Base-by-base conservation (phyloP, 2,113 vertebrate genomes). In the Zosterops japonicus region DNA sequence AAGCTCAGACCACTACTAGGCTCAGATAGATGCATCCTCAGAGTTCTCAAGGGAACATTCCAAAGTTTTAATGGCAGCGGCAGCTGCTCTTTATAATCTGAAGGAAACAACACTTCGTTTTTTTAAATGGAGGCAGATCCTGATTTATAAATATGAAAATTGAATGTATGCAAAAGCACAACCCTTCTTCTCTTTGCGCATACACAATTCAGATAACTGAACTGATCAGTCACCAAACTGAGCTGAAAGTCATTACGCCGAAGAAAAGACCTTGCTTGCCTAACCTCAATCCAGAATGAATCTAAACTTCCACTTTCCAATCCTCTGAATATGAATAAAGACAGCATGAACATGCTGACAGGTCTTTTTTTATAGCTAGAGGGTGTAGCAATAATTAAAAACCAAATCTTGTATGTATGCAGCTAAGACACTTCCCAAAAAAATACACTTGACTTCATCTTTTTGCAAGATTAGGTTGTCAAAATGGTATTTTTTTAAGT, bases 361-460 rank as follows among this genome's bases (percentile, higher is more conserved):
- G 89, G 91, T 90, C 90, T 93, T 93, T 92, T 83, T 90, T 85
- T 96, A 84, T 64, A 96, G 84, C 89, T 96, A 72, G 93, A 96
- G 83, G 87, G 74, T 89, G 80, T 42, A 94, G 90, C 87, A 97
- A 93, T 97, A 97, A 97, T 97, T 97, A 97, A 97, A 97, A 95
- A 7, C 55, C 83, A 89, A 87, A 87, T 84, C 93, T 96, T 95
- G 70, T 70, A 95, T 31, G 42, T 33, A 64, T 88, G 96, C n/a
- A 6, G 80, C 25, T 60, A 87, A 80, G 93, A 94, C 65, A 89
- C 83, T 94, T 96, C 63, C 91, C 74, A 42, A 60, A 92, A 82
- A 96, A 93, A 94, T 46, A 53, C 80, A 77, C 72, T 60, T 91
- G 85, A 94, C 92, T 95, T 71, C 17, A 20, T 74, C 80, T 93